Percentiles rank a stretch among this genome's conserved stretches.
phyloP scores from a whole-genome alignment of 2,888 invertebrate species.

The Nematopogon swammerdamellus region DNA sequence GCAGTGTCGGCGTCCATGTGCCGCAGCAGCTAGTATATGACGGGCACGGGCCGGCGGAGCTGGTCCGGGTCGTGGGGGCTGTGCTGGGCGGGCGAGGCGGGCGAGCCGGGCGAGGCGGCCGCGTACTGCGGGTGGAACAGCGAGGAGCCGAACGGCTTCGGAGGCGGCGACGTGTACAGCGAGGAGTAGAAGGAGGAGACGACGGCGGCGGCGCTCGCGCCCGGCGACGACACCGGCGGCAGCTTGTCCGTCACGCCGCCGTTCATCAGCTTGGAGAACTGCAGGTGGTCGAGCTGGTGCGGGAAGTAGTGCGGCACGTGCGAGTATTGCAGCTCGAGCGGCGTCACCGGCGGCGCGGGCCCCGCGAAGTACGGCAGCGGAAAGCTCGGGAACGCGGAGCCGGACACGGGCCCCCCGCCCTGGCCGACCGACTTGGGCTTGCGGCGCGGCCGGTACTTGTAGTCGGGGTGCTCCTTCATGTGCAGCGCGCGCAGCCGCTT shows the following conservation, averaged over 20 bases:
- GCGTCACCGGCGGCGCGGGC: conserved; percentile 53
- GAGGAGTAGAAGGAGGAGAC: conserved; percentile 69
- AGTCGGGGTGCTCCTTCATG: conserved; percentile 91
- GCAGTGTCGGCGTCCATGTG: background rate
- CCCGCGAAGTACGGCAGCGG: conserved; percentile 63
- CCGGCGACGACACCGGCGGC: conserved; percentile 37
- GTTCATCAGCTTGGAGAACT: conserved; percentile 58
- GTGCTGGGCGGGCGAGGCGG: conserved; percentile 41
- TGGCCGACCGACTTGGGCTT: conserved; percentile 74
- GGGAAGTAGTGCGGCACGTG: conserved; percentile 73
- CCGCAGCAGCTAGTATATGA: conserved; percentile 52
- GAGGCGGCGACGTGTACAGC: conserved; percentile 58
- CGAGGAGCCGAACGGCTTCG: conserved; percentile 51
- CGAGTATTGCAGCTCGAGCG: conserved; percentile 60
- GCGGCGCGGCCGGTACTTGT: conserved; percentile 83
- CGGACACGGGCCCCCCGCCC: conserved; percentile 41
- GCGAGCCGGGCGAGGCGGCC: conserved; percentile 40
- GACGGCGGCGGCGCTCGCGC: conserved; percentile 53
- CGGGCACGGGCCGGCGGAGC: conserved; percentile 66
- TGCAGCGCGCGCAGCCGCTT: conserved; percentile 82
- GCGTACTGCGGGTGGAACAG: conserved; percentile 52
- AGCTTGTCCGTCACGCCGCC: conserved; percentile 41
- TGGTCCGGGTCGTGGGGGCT: conserved; percentile 53
- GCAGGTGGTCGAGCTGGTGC: conserved; percentile 66
- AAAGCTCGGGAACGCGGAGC: conserved; percentile 60